These are phyloP conservation scores for Acrobasis consociella DNA, from an alignment of 2,888 invertebrate genomes.

Conservation along the genomic window DNA sequence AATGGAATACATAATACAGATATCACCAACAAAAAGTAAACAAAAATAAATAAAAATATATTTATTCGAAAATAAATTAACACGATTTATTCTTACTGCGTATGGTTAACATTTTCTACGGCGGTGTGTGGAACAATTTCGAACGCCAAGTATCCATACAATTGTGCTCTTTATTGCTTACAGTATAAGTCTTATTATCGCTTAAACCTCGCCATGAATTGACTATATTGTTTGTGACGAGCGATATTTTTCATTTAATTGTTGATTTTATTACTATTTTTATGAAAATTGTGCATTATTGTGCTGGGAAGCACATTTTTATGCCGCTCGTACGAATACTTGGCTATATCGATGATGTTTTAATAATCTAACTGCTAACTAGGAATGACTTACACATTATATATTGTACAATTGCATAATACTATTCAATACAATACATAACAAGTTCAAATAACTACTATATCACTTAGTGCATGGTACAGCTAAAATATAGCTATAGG, in stretches of 20 bases:
- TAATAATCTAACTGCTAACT: slow-evolving; percentile 1
- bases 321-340: background rate
- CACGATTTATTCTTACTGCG: slow-evolving; percentile 45
- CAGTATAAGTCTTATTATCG: background rate
- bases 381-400: slow-evolving; percentile 6
- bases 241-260: too few species aligned
- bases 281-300: background rate
- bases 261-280: too few species aligned
- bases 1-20: slow-evolving; percentile 6
- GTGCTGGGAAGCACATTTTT: background rate
- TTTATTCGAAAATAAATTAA: slow-evolving; percentile 63
- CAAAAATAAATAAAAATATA: slow-evolving; percentile 48
- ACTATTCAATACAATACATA: background rate
- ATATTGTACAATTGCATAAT: slow-evolving; percentile 1
- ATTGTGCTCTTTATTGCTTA: background rate
- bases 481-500: too few species aligned
- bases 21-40: slow-evolving; percentile 12
- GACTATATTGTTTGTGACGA: too few species aligned
- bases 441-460: background rate
- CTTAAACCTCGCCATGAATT: too few species aligned
- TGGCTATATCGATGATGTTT: slow-evolving; percentile 6
- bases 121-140: slow-evolving; percentile 43
- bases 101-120: slow-evolving; percentile 51
- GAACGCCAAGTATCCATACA: slow-evolving; percentile 28
- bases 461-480: too few species aligned